Base-by-base conservation (phyloP, 2,797 vertebrate genomes). In the Sebastes paucispinis region DNA sequence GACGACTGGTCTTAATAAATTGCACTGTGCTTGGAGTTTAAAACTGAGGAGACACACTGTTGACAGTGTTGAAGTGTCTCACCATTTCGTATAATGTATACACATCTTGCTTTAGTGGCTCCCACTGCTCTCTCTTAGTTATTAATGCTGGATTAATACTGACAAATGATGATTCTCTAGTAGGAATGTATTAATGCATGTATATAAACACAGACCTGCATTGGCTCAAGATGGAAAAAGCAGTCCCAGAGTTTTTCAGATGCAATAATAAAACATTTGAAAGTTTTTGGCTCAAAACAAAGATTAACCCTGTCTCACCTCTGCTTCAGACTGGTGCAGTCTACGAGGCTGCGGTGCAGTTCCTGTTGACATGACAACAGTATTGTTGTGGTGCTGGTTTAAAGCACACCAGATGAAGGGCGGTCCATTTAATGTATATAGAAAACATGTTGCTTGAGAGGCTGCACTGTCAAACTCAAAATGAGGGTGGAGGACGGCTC, bases 281-380 rank as follows among this genome's bases (percentile, higher is more conserved):
- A 84, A 68, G 76, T 89, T 86, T 91, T 91, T 90, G 88, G 85
- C 57, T 76, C 54, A 72, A 80, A 85, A 79, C 78, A 89, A 92
- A 90, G 81, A 91, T 43, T 47, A 79, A 81, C 71, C 55, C 67
- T 79, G 39, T 78, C 55, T 71, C 24, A 9, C 39, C n/a, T 79
- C 59, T 52, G 75, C 71, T 83, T 85, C 81, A 80, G 77, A 79
- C 72, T 39, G 75, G 50, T 81, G 76, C 66, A 69, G 67, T 87
- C 79, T 50, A 69, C 9, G 43, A 80, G 63, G 72, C 73, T n/a
- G 3, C 43, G 59, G 70, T 63, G 29, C 32, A 77, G 68, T 81
- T 79, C 70, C 31, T 75, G 74, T 57, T 69, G 72, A 47, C 47
- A 22, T 72, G 69, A 75, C 69, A 76, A 64, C 80, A 79, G 68